These are phyloP conservation scores for Xiphydria camelus DNA, from an alignment of 2,888 invertebrate genomes.

Conservation along the genomic window DNA sequence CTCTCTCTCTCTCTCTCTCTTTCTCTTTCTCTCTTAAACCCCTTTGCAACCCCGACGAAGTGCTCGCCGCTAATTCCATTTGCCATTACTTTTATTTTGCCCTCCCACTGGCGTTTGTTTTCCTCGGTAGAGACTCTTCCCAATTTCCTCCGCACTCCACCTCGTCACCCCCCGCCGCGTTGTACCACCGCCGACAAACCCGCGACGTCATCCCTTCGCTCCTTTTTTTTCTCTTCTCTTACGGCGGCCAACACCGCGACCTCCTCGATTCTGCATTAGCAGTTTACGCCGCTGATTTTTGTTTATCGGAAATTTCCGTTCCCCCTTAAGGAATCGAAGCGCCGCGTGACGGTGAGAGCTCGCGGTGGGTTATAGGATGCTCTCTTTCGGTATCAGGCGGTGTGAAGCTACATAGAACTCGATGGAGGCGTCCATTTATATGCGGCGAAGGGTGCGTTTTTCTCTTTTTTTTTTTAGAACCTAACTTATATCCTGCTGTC, in stretches of 20 bases:
- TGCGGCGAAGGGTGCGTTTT: too few species aligned
- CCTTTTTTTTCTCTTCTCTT: neutral
- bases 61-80: constrained; percentile 31
- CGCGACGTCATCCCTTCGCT: neutral
- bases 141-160: neutral
- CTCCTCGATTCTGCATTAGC: neutral
- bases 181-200: neutral
- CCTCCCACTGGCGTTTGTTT: constrained; percentile 10
- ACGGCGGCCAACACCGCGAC: neutral
- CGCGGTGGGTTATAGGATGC: too few species aligned
- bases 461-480: too few species aligned
- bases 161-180: neutral
- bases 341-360: neutral
- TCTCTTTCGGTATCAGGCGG: too few species aligned
- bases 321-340: neutral
- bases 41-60: constrained; percentile 18
- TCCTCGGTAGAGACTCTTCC: constrained; percentile 3
- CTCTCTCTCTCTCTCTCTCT: too few species aligned
- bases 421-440: too few species aligned
- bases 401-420: too few species aligned
- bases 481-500: too few species aligned
- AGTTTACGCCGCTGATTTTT: neutral
- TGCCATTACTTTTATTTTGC: constrained; percentile 21
- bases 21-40: neutral
- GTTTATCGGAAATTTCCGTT: neutral